Percentiles rank a stretch among this genome's conserved stretches.
Conservation (phyloP, 2,797 vertebrate species). For the Scleropages formosus region DNA sequence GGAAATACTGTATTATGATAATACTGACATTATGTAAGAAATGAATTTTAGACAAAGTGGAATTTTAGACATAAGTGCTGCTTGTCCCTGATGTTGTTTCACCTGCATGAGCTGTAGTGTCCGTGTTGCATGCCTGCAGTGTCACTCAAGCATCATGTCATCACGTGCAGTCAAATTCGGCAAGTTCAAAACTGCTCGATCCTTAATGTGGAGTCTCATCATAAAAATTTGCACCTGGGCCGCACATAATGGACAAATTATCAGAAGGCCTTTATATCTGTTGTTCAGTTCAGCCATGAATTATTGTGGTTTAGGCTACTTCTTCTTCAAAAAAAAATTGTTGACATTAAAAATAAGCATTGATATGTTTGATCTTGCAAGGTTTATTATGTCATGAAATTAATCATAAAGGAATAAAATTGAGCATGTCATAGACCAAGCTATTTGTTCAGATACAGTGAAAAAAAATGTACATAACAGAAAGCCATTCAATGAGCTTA, state of each 20-base stretch:
- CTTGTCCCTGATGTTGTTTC: constrained; percentile 52
- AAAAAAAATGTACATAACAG: constrained; percentile 26
- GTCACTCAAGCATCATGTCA: constrained; percentile 48
- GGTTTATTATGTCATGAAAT: constrained; percentile 21
- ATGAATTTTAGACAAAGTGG: constrained; percentile 67
- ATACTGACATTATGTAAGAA: constrained; percentile 53
- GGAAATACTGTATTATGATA: too few relatives aligned
- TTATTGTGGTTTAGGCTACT: background rate
- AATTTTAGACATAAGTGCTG: constrained; percentile 55
- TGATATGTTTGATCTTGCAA: constrained; percentile 14
- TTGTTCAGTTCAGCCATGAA: constrained; percentile 13
- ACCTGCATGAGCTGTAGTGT: constrained; percentile 64
- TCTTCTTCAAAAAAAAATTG: background rate
- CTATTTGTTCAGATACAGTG: constrained; percentile 34
- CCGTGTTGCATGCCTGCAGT: constrained; percentile 63
- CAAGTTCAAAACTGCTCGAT: constrained; percentile 57
- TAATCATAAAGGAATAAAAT: background rate
- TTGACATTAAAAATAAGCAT: background rate
- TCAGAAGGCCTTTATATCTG: constrained; percentile 26
- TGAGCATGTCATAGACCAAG: background rate
- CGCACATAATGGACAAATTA: constrained; percentile 70
- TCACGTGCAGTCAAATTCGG: constrained; percentile 42
- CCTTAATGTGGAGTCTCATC: constrained; percentile 62
- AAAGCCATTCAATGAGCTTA: constrained; percentile 49
- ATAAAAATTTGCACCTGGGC: constrained; percentile 44